Evolutionary conservation across 2,888 invertebrate genomes (phyloP), one percentile per base, ranked within the genome.

Genomic region (Campopleginae sp.): DNA sequence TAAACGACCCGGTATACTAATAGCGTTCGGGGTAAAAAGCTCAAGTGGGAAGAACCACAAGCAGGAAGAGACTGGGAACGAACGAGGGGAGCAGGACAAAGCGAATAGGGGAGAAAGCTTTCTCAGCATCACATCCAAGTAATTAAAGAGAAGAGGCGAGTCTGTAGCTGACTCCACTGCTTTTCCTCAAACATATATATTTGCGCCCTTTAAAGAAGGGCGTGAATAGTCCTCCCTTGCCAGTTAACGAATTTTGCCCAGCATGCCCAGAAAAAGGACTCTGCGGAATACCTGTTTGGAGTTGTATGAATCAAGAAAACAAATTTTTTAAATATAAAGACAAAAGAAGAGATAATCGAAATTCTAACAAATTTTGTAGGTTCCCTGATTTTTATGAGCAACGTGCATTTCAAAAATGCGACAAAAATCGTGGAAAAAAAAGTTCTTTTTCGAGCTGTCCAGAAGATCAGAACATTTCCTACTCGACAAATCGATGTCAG

Each of bases 111-210:
- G 14, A 23, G 63, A 27, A 42, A 38, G 44, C 46, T 42, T 80
- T 51, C 42, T 66, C 80, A 66, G 46, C 63, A 70, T 76, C 33
- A 38, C 84, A 76, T 61, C 46, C 38, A 46, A 80, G 84, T 66
- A 84, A 84, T 84, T 80, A 80, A 84, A 80, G 70, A 80, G 71
- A 71, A 80, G 66, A 72, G 76, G 46, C 58, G 31, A 63, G 75
- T 61, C 68, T 71, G 71, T 71, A 65, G 71, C 74, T 70, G 58
- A 51, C 65, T 38, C n/a, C 19, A 51, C 63, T 74, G 76, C 44
- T 76, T 80, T 70, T 70, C 6, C 75, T 65, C 63, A 63, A 65
- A 58, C 42, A 71, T 48, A 71, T 63, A 79, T 71, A 63, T 63
- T 27, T 48, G 27, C 12, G 14, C 31, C 42, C 80, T 84, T 74